Conservation (phyloP, 2,113 vertebrate species). For the Campylomormyrus tamandua region DNA sequence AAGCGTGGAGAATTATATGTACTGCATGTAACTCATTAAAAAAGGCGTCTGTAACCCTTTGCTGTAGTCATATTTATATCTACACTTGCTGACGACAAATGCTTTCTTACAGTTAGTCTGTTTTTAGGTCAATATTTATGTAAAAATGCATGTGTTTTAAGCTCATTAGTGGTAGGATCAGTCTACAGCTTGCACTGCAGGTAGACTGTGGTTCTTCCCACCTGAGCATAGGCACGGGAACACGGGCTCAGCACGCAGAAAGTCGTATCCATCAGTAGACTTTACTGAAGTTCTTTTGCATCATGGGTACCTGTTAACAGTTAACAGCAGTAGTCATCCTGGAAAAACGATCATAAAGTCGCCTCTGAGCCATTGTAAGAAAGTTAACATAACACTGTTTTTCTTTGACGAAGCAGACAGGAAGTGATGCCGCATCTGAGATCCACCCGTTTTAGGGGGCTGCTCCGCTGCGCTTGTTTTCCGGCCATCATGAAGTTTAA, state of each 20-base stretch:
- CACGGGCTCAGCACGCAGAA: not conserved
- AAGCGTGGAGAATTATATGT: not conserved
- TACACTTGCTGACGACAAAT: not conserved
- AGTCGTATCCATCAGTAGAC: not conserved
- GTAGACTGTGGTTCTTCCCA: not conserved
- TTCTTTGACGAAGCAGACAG: not conserved
- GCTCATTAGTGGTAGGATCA: not conserved
- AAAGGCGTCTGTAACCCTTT: not conserved
- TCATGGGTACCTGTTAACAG: not conserved
- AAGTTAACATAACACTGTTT: not conserved
- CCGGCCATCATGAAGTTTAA: not conserved
- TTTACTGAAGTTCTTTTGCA: not conserved
- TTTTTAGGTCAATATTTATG: constrained; percentile 5
- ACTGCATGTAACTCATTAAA: constrained; percentile 5
- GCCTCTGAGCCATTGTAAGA: not conserved
- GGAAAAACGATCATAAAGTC: not conserved
- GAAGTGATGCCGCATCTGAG: not conserved
- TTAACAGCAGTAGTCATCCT: not conserved
- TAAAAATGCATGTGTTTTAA: not conserved
- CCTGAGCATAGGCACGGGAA: not conserved
- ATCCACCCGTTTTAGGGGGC: not conserved
- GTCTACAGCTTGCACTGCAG: not conserved
- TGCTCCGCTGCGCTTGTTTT: not conserved
- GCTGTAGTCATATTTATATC: not conserved
- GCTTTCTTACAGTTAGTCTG: not conserved